These are phyloP conservation scores for Chironomus tentans DNA, from an alignment of 2,888 invertebrate genomes.

Conservation along the genomic window DNA sequence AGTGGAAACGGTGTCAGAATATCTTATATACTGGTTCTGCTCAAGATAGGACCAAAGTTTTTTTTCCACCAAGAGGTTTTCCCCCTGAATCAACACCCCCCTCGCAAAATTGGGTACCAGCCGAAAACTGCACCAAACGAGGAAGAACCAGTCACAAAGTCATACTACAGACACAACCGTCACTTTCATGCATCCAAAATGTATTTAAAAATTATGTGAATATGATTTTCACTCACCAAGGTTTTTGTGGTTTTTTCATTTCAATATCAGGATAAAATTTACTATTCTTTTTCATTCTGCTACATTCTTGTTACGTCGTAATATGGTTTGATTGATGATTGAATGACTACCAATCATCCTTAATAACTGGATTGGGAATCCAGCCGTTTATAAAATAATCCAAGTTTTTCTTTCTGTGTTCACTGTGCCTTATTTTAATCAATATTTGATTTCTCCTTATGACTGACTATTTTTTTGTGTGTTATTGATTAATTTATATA, in stretches of 20 bases:
- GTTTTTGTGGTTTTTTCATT: conserved; percentile 25
- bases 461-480: neutral
- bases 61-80: too few species aligned
- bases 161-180: too few species aligned
- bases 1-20: too few species aligned
- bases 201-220: neutral
- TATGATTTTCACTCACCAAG: conserved; percentile 3
- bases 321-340: conserved; percentile 6
- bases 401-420: neutral
- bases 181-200: too few species aligned
- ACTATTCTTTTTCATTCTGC: conserved; percentile 24
- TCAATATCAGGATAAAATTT: conserved; percentile 23
- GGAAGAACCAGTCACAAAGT: too few species aligned
- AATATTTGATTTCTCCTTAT: neutral
- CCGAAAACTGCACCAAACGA: too few species aligned
- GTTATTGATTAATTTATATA: neutral
- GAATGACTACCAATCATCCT: conserved; percentile 15
- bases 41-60: too few species aligned
- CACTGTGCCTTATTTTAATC: neutral
- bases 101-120: too few species aligned
- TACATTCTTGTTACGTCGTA: conserved; percentile 17
- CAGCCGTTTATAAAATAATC: neutral
- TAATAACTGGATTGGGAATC: neutral
- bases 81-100: too few species aligned
- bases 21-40: too few species aligned